These are phyloP conservation scores for Distichodus sexfasciatus DNA, from an alignment of 2,797 vertebrate genomes.

Conservation along the genomic window DNA sequence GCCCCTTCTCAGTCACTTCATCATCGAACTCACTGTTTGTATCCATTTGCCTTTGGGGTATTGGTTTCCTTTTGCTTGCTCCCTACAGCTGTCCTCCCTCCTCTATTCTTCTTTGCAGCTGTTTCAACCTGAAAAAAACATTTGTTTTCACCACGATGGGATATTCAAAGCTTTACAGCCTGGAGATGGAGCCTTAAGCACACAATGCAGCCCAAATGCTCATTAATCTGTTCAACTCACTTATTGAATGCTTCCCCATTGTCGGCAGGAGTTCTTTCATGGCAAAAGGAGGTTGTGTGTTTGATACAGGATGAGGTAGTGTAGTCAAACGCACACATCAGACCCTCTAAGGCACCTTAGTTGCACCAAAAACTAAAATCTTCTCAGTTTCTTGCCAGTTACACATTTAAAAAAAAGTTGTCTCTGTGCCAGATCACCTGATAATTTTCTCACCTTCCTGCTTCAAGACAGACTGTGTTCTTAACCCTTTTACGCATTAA, in stretches of 20 bases:
- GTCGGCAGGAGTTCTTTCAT: conserved; percentile 28
- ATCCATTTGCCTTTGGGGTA: conserved; percentile 60
- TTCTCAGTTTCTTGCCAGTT: conserved; percentile 15
- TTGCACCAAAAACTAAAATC: conserved; percentile 5
- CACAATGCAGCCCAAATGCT: conserved; percentile 55
- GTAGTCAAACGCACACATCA: neutral
- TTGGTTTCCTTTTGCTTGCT: conserved; percentile 63
- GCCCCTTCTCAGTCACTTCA: conserved; percentile 54
- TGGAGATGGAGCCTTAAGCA: conserved; percentile 55
- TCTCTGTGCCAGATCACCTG: conserved; percentile 56
- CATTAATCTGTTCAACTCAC: conserved; percentile 68
- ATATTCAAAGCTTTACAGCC: conserved; percentile 32
- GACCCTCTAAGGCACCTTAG: conserved; percentile 7
- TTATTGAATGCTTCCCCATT: conserved; percentile 60
- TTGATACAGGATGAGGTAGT: neutral
- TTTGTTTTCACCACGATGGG: conserved; percentile 3
- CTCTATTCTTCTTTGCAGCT: conserved; percentile 40
- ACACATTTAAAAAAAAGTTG: conserved; percentile 50
- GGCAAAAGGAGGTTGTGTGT: neutral
- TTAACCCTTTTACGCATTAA: too few species aligned
- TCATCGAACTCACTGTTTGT: conserved; percentile 55
- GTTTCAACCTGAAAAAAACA: conserved; percentile 15
- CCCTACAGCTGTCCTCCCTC: conserved; percentile 52
- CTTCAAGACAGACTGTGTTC: conserved; percentile 40
- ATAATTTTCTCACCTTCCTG: conserved; percentile 27